Percentiles rank a stretch among this genome's conserved stretches.
Conservation (phyloP, 2,888 invertebrate genomes). For the Digitonthophagus gazella region DNA sequence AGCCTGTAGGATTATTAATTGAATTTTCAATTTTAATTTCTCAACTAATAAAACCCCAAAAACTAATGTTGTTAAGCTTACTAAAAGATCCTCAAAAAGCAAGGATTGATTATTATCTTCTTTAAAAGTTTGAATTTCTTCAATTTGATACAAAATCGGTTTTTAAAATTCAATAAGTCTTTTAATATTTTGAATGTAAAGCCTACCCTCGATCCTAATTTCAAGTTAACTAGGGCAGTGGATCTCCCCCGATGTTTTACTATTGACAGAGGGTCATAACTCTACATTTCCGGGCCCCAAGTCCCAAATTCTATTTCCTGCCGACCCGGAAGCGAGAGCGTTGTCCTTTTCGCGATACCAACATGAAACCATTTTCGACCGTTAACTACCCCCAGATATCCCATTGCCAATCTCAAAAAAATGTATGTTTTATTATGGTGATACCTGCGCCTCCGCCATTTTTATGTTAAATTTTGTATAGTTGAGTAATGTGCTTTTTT, state of each 20-base stretch:
- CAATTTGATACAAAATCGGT: too few relatives aligned
- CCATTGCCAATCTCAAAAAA: background rate
- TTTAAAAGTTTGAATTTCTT: too few relatives aligned
- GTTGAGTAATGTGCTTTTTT: too few relatives aligned
- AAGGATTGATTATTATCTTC: too few relatives aligned
- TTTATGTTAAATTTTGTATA: too few relatives aligned
- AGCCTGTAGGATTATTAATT: too few relatives aligned
- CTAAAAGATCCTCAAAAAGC: too few relatives aligned
- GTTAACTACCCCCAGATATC: background rate
- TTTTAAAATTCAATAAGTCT: too few relatives aligned
- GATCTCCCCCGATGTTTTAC: slow-evolving; percentile 19
- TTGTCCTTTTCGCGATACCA: background rate
- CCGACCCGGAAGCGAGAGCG: background rate
- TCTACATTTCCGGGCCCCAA: slow-evolving; percentile 22
- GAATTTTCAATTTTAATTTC: too few relatives aligned
- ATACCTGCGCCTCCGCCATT: background rate
- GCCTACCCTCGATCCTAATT: slow-evolving; percentile 24
- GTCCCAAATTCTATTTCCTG: slow-evolving; percentile 21
- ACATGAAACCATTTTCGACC: background rate
- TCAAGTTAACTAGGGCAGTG: slow-evolving; percentile 23
- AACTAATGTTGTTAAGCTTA: too few relatives aligned
- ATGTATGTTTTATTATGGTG: too few relatives aligned
- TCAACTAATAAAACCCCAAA: too few relatives aligned
- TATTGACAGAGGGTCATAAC: slow-evolving; percentile 23
- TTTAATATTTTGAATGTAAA: slow-evolving; percentile 12